Conservation (phyloP, 2,888 invertebrate genomes). For the Andrena chrysosceles region DNA sequence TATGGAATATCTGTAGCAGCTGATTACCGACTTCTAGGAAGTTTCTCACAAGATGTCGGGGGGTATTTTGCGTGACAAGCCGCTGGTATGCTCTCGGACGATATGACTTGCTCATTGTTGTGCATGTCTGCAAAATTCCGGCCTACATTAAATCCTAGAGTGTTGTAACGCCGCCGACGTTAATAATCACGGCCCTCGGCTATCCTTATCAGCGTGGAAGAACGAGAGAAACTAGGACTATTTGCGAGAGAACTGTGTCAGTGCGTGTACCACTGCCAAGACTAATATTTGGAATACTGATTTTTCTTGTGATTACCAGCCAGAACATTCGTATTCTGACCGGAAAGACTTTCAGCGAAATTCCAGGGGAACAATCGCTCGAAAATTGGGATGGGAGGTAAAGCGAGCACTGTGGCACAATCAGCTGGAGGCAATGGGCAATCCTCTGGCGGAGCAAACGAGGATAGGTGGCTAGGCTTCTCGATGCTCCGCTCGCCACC, state of each 20-base stretch:
- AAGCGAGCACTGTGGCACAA: conserved; percentile 91
- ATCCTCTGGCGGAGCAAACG: conserved; percentile 91
- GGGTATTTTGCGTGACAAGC: conserved; percentile 81
- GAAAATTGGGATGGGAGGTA: conserved; percentile 90
- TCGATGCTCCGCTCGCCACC: conserved; percentile 89
- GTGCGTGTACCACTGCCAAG: conserved; percentile 70
- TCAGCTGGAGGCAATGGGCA: conserved; percentile 87
- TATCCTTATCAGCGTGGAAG: conserved; percentile 6
- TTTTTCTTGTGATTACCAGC: conserved; percentile 42
- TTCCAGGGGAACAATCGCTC: conserved; percentile 24
- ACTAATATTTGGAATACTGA: conserved; percentile 53
- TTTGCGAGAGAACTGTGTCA: conserved; percentile 65
- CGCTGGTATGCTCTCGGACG: conserved; percentile 73
- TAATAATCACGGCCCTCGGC: conserved; percentile 29
- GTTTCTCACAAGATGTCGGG: conserved; percentile 83
- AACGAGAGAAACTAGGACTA: conserved; percentile 52
- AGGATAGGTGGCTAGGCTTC: conserved; percentile 87
- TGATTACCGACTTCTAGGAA: conserved; percentile 78
- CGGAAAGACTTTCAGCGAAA: conserved; percentile 7
- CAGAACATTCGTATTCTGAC: conserved; percentile 29
- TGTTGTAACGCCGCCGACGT: conserved; percentile 64
- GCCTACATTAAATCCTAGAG: conserved; percentile 77
- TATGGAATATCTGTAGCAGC: conserved; percentile 64
- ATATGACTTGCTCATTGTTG: conserved; percentile 81
- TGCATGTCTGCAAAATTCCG: conserved; percentile 76